These are phyloP conservation scores for Apteryx mantelli DNA, from an alignment of 2,113 vertebrate species.

Conservation along the genomic window DNA sequence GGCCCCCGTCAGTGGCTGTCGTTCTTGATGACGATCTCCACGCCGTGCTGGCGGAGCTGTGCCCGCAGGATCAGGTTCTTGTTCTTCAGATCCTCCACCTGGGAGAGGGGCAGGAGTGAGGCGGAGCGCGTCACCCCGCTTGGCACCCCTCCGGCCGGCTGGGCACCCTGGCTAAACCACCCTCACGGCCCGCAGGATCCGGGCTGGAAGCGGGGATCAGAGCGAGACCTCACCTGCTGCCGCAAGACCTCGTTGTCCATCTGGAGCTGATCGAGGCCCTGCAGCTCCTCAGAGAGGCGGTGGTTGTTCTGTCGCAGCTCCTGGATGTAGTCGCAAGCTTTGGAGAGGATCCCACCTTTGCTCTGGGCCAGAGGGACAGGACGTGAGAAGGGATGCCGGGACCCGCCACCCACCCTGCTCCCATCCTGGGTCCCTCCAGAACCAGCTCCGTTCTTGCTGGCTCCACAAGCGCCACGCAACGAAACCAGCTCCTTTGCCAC, in stretches of 20 bases:
- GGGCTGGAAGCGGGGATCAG: not conserved
- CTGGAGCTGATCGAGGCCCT: constrained; percentile 86
- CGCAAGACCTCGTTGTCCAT: constrained; percentile 91
- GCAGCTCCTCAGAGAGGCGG: constrained; percentile 86
- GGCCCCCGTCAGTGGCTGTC: constrained; percentile 81
- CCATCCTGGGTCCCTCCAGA: not conserved
- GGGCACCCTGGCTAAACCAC: not conserved
- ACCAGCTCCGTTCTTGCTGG: too few relatives aligned
- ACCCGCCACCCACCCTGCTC: not conserved
- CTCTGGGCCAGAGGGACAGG: constrained; percentile 74
- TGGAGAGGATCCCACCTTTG: constrained; percentile 94
- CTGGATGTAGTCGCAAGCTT: constrained; percentile 95
- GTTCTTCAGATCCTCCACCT: constrained; percentile 93
- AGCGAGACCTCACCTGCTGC: constrained; percentile 80
- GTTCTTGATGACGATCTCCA: constrained; percentile 86
- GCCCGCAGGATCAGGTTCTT: constrained; percentile 92
- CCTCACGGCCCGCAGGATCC: too few relatives aligned
- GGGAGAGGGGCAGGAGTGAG: not conserved
- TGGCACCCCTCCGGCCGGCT: too few relatives aligned
- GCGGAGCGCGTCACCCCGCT: not conserved
- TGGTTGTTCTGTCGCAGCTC: constrained; percentile 91
- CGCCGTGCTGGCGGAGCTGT: constrained; percentile 87
- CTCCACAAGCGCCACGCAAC: too few relatives aligned
- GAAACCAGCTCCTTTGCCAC: too few relatives aligned
- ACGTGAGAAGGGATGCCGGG: not conserved